Conservation (phyloP, 2,797 vertebrate genomes). For the Labroides dimidiatus region DNA sequence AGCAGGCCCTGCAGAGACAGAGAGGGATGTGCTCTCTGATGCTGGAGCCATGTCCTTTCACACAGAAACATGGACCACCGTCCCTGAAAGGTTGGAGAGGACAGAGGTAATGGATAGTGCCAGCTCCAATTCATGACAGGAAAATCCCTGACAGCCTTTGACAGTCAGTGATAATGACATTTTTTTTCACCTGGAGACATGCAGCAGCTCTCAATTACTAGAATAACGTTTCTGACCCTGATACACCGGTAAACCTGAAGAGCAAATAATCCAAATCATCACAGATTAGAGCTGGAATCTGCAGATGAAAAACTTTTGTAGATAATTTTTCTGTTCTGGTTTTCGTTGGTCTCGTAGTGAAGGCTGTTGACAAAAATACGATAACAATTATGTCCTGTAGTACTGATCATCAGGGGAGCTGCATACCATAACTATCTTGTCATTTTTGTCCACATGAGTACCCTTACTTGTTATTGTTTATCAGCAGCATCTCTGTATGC, state of each 20-base stretch:
- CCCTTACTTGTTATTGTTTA: no score
- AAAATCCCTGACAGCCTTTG: constrained; percentile 55
- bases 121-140: constrained; percentile 67
- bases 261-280: no score
- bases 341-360: no score
- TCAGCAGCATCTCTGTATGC: no score
- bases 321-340: no score
- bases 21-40: constrained; percentile 66
- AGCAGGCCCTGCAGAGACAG: constrained; percentile 73
- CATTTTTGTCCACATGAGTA: no score
- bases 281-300: no score
- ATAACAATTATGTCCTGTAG: no score
- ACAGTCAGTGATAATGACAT: constrained; percentile 56
- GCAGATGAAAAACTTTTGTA: no score
- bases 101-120: constrained; percentile 75
- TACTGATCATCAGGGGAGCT: no score
- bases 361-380: no score
- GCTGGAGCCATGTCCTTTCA: constrained; percentile 77
- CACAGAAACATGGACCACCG: constrained; percentile 62
- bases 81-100: constrained; percentile 77
- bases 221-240: background rate
- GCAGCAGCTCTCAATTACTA: constrained; percentile 27
- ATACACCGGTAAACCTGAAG: background rate
- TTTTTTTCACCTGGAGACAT: constrained; percentile 38
- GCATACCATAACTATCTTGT: no score